phyloP scores from a whole-genome alignment of 64 coral and sea anemone genomes.

The Platygyra sinensis region DNA sequence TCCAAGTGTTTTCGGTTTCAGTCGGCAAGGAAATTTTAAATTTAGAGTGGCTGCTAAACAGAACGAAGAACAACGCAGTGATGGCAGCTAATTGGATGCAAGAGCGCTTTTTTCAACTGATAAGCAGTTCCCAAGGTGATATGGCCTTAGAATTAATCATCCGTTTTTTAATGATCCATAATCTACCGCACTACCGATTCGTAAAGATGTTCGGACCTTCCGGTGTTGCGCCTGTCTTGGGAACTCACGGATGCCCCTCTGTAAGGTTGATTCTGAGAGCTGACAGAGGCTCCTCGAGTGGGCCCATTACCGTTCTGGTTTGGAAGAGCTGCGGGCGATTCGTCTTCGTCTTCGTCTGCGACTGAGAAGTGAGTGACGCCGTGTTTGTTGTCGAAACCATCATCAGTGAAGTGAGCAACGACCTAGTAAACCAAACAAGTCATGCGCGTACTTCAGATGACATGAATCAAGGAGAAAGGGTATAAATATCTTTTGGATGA shows the following conservation, averaged over 20 bases:
- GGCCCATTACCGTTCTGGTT: not conserved
- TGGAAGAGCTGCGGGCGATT: not conserved
- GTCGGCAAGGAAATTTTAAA: too few species aligned
- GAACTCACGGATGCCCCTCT: not conserved
- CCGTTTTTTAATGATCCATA: not conserved
- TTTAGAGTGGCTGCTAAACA: too few species aligned
- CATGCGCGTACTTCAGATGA: not conserved
- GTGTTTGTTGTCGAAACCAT: conserved; percentile 38
- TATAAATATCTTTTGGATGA: not conserved
- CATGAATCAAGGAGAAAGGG: not conserved
- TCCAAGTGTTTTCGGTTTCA: too few species aligned
- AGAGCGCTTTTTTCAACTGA: too few species aligned
- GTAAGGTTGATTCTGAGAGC: not conserved
- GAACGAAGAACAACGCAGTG: too few species aligned
- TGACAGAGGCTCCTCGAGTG: not conserved
- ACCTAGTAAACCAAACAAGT: not conserved
- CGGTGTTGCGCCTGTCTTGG: not conserved
- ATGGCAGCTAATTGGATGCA: too few species aligned
- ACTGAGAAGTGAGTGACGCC: conserved; percentile 35
- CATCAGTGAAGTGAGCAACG: conserved; percentile 22
- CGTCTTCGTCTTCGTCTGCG: conserved; percentile 18
- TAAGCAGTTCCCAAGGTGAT: too few species aligned
- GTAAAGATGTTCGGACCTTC: conserved; percentile 6
- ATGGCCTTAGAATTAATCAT: too few species aligned
- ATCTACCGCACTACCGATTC: not conserved